Conservation (phyloP, 2,113 vertebrate species). For the Anolis sagrei region DNA sequence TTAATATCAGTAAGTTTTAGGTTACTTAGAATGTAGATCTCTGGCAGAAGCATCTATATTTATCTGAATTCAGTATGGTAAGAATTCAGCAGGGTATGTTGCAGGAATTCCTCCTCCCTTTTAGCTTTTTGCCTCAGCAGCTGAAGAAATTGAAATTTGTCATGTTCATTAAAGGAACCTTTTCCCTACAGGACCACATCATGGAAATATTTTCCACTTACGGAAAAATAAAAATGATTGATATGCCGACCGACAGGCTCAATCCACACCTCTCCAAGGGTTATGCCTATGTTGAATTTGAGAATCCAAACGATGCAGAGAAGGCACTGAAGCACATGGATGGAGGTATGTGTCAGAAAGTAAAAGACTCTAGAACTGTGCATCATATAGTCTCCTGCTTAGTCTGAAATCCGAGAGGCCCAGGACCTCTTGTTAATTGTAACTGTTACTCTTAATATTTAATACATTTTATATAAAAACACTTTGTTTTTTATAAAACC, state of each 20-base stretch:
- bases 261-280: slow-evolving; percentile 93
- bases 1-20: not conserved
- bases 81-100: not conserved
- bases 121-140: not conserved
- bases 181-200: slow-evolving; percentile 88
- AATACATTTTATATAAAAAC: no score
- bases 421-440: not conserved
- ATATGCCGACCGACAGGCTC: slow-evolving; percentile 92
- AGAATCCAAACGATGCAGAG: slow-evolving; percentile 90
- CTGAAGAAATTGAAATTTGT: not conserved
- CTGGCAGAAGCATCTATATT: not conserved
- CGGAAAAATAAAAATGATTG: slow-evolving; percentile 96
- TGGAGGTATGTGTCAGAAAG: slow-evolving; percentile 81
- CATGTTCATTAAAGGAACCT: not conserved
- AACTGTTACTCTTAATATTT: not conserved
- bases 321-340: slow-evolving; percentile 98
- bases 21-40: not conserved
- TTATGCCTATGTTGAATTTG: slow-evolving; percentile 95
- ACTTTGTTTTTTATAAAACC: no score
- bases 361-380: no score
- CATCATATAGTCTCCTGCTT: no score
- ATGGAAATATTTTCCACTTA: slow-evolving; percentile 98
- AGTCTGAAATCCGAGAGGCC: no score
- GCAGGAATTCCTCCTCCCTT: not conserved
- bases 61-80: not conserved